Conservation (phyloP, 2,113 vertebrate genomes). For the Cyrtonyx montezumae region DNA sequence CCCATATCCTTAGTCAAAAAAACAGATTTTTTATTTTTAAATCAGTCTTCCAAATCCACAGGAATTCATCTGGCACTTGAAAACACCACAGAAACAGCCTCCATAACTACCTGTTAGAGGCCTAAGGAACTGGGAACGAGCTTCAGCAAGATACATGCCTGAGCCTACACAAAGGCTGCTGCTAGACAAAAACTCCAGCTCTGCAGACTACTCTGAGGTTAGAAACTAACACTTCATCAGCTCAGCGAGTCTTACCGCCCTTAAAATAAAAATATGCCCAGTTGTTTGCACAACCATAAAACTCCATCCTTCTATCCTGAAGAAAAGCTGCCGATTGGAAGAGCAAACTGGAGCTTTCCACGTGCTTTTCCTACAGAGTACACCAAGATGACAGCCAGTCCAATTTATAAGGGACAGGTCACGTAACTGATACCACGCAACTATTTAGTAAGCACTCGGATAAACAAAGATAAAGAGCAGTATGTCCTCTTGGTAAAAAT, state of each 20-base stretch:
- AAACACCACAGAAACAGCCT: background rate
- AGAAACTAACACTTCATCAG: background rate
- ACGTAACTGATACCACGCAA: background rate
- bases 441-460: background rate
- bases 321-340: no score
- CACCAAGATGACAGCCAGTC: background rate
- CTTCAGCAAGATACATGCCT: background rate
- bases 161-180: background rate
- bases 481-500: accelerated
- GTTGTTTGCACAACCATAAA: background rate
- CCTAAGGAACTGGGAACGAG: background rate
- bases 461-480: background rate
- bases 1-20: background rate
- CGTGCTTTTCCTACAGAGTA: background rate
- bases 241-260: background rate
- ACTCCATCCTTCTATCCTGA: background rate
- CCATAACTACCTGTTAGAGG: background rate
- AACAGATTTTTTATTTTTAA: background rate
- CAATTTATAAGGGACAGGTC: background rate
- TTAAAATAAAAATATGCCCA: background rate
- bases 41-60: background rate
- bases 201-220: background rate
- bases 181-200: background rate
- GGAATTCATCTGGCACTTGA: background rate
- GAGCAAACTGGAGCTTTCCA: background rate